Conservation (phyloP, 2,113 vertebrate species). For the Junco hyemalis region DNA sequence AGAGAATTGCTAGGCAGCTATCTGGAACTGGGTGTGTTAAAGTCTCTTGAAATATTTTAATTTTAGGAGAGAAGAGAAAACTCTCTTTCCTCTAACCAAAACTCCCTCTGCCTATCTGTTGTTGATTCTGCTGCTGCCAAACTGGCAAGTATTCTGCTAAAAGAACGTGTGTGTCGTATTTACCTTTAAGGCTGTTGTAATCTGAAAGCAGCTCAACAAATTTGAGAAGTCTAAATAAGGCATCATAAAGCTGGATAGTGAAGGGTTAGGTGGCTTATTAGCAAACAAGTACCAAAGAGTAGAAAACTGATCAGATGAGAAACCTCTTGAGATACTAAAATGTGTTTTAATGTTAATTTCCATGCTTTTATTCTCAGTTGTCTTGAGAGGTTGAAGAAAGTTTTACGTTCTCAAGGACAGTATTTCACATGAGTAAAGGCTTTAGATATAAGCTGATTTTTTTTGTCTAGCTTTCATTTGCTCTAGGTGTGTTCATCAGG, state of each 20-base stretch:
- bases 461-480: neutral
- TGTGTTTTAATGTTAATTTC: neutral
- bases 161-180: slow-evolving; percentile 53
- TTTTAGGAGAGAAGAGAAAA: neutral
- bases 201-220: slow-evolving; percentile 69
- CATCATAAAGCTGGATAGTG: slow-evolving; percentile 43
- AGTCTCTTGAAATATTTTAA: neutral
- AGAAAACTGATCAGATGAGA: neutral
- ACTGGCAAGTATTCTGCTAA: slow-evolving; percentile 28
- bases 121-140: neutral
- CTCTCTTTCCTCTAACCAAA: neutral
- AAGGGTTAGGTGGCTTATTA: slow-evolving; percentile 39
- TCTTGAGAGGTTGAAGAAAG: neutral
- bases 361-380: neutral
- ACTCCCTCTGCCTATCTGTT: neutral
- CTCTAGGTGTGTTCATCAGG: neutral
- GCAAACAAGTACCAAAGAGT: slow-evolving; percentile 5
- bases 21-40: neutral
- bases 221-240: slow-evolving; percentile 68
- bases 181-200: slow-evolving; percentile 69
- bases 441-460: neutral
- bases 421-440: neutral
- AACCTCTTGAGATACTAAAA: neutral
- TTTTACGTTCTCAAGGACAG: neutral
- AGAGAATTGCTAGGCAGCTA: neutral